These are phyloP conservation scores for Scalopus aquaticus DNA, from an alignment of 2,113 vertebrate genomes.

Conservation along the genomic window DNA sequence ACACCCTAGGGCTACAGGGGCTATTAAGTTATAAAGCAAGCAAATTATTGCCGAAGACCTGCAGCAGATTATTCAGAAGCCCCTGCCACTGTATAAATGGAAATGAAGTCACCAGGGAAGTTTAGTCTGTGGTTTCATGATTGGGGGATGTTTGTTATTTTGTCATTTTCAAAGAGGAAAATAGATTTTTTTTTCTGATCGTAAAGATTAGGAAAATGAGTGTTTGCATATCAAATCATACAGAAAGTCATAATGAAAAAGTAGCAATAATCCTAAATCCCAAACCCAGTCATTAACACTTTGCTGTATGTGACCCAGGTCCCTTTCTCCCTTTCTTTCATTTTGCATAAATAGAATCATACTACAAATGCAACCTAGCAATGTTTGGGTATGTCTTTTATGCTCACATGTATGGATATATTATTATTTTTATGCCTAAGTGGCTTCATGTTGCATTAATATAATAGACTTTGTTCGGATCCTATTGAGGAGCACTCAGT, in stretches of 20 bases:
- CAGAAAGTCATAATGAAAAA: conserved; percentile 2
- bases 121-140: conserved; percentile 32
- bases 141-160: conserved; percentile 2
- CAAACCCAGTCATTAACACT: conserved; percentile 5
- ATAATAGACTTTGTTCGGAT: background rate
- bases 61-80: conserved; percentile 74
- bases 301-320: background rate
- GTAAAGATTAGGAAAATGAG: conserved; percentile 23
- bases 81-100: conserved; percentile 72
- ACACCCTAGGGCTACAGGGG: conserved; percentile 76
- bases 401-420: background rate
- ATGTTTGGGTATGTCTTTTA: background rate
- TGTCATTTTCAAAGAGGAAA: conserved; percentile 53
- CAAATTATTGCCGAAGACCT: conserved; percentile 81
- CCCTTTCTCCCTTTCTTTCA: background rate
- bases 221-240: background rate
- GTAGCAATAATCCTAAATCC: background rate
- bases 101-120: conserved; percentile 60
- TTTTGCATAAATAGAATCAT: conserved; percentile 17
- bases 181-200: conserved; percentile 26
- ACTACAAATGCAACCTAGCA: conserved; percentile 4
- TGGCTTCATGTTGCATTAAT: background rate
- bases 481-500: background rate
- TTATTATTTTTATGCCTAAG: conserved; percentile 1
- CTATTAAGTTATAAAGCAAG: conserved; percentile 84